phyloP scores from a whole-genome alignment of 2,113 vertebrate genomes.

The Eublepharis macularius region DNA sequence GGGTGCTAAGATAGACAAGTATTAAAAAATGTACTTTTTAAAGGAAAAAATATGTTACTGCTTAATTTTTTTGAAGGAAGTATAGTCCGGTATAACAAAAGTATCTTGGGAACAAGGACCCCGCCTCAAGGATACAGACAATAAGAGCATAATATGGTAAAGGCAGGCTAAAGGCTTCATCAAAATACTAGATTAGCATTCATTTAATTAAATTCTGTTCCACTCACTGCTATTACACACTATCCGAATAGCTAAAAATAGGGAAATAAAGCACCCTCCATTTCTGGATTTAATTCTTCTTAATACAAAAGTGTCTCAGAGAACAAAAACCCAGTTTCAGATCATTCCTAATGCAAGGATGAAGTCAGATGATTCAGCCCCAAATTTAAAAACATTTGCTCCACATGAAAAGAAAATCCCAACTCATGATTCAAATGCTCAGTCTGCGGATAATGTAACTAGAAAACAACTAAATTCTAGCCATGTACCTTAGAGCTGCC shows the following conservation, averaged over 20 bases:
- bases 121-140: background rate
- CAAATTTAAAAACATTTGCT: background rate
- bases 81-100: background rate
- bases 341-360: background rate
- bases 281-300: background rate
- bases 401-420: background rate
- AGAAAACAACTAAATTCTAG: background rate
- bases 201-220: background rate
- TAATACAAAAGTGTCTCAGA: background rate
- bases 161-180: background rate
- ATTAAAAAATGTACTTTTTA: background rate
- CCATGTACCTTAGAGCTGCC: background rate
- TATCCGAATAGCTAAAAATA: background rate
- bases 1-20: too few species aligned
- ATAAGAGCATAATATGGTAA: background rate
- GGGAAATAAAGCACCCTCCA: background rate
- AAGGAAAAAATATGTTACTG: too few species aligned
- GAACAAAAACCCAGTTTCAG: background rate
- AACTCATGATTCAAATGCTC: background rate
- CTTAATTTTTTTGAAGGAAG: background rate
- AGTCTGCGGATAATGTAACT: rapidly evolving
- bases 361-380: background rate
- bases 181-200: background rate
- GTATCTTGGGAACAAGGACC: too few species aligned
- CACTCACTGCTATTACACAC: background rate